Evolutionary conservation across 2,888 invertebrate species (phyloP), one percentile per base, ranked within the genome.

Genomic region (Oligia strigilis): DNA sequence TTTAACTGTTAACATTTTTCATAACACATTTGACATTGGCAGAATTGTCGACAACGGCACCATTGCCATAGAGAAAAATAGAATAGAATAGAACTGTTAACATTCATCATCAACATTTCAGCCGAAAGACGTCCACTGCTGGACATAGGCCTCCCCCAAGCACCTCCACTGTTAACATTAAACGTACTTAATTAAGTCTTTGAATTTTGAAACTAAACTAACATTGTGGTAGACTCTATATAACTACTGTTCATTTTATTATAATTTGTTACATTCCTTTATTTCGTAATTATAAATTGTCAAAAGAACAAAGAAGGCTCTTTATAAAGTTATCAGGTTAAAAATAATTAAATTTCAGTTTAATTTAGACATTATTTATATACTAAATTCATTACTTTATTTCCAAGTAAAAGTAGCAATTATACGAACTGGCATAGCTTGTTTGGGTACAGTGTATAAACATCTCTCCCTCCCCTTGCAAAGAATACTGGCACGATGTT

Each of bases 201-300:
- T 58, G 14, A 46, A 46, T 58, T 4, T 40, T 66, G 36, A 78
- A 66, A 77, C 19, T n/a, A 77, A 58, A 77, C 36, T 66, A 46
- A 55, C 55, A 55, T 40, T 78, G 36, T 58, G 14, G n/a, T n/a
- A 36, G 29, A 78, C 58, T 58, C 1, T 29, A 29, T 29, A 29
- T 29, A 29, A 29, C 29, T 29, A 29, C 29, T 29, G 29, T 29
- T 29, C 29, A 29, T 29, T 29, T 29, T 29, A 29, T 29, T 29
- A 29, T 29, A 29, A 29, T 29, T 29, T 36, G 19, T 36, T 13
- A 5, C 17, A 40, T 65, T 43, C 11, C 17, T 46, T 43, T 43
- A 43, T 9, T 67, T 43, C 40, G 43, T 67, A n/a, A 66, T 66
- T 8, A 23, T 66, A 43, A 66, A 40, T 13, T 66, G 23, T 14